phyloP scores from a whole-genome alignment of 2,113 vertebrate species.

The Albula glossodonta region DNA sequence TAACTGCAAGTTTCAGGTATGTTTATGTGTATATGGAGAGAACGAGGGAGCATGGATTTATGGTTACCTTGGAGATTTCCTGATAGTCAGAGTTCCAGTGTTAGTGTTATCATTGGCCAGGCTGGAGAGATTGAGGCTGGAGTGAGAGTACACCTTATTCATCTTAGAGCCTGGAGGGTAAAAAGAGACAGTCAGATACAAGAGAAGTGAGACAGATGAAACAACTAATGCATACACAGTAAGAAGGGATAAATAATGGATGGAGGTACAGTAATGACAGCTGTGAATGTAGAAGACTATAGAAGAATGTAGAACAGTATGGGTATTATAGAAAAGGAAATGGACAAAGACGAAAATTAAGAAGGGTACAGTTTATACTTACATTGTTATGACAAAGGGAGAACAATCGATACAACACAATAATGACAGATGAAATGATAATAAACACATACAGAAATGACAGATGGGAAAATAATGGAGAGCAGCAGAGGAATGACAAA shows the following conservation, averaged over 20 bases:
- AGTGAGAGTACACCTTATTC: conserved; percentile 88
- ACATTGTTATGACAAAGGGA: too few relatives aligned
- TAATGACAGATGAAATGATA: too few relatives aligned
- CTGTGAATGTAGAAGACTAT: too few relatives aligned
- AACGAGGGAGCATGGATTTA: background rate
- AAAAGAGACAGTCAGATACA: background rate
- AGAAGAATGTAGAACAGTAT: too few relatives aligned
- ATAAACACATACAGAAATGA: background rate
- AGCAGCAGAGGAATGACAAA: background rate
- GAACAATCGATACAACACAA: too few relatives aligned
- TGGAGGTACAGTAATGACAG: background rate
- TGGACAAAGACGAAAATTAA: too few relatives aligned
- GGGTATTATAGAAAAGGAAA: too few relatives aligned
- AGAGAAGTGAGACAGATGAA: background rate
- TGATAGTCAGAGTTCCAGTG: conserved; percentile 66
- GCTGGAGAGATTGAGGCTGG: conserved; percentile 84
- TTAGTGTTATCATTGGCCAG: conserved; percentile 75
- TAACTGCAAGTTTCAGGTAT: too few relatives aligned
- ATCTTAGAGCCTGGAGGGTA: conserved; percentile 73
- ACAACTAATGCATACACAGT: background rate
- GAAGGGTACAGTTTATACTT: too few relatives aligned
- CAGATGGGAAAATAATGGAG: too few relatives aligned
- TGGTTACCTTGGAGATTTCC: conserved; percentile 74
- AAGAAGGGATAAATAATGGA: background rate
- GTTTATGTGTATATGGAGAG: too few relatives aligned